Base-by-base conservation (phyloP, 1,140 invertebrate genomes). In the Idris sp. region DNA sequence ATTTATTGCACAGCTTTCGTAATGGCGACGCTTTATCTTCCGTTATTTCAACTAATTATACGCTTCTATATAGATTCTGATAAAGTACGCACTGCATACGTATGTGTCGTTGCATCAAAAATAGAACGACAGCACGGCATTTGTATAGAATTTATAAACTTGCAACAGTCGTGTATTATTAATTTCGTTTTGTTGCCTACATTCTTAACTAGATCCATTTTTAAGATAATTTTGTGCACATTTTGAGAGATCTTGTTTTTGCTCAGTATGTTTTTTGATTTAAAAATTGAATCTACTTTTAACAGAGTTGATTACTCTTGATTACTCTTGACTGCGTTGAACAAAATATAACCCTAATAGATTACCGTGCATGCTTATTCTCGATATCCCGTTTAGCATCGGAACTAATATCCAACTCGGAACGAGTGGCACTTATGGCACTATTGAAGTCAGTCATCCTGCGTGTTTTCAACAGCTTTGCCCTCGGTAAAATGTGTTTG, bases 31-130 rank as follows among this genome's bases (percentile, higher is more conserved):
- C 81, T 84, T 83, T 80, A 84, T 84, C 82, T 82, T 84, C 82
- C 80, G 81, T 85, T 85, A 86, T 85, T 84, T 76, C 79, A 83
- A 84, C 83, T 84, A 86, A 86, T 86, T 84, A 85, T 84, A 81
- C n/a, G n/a, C 79, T 83, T 76, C 79, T 82, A 83, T n/a, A n/a
- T n/a, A n/a, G n/a, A n/a, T 86, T 85, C 73, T 64, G 77, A 82
- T 84, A 81, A 86, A 81, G 83, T 84, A 84, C 65, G 83, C 79
- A 62, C 41, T 72, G 72, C 74, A 67, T 68, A 75, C 56, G 54
- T 51, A 8, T 31, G 19, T 18, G 18, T 1, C 30, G 48, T 36
- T 56, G 61, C 46, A 69, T 35, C 51, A 56, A 67, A 67, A 67
- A 22, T 22, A 22, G 19, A 22, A 22, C 19, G 19, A 22, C 19